Evolutionary conservation across 2,797 vertebrate species (phyloP), one percentile per base, ranked within the genome.

Genomic region (Crocodylus rhombifer): DNA sequence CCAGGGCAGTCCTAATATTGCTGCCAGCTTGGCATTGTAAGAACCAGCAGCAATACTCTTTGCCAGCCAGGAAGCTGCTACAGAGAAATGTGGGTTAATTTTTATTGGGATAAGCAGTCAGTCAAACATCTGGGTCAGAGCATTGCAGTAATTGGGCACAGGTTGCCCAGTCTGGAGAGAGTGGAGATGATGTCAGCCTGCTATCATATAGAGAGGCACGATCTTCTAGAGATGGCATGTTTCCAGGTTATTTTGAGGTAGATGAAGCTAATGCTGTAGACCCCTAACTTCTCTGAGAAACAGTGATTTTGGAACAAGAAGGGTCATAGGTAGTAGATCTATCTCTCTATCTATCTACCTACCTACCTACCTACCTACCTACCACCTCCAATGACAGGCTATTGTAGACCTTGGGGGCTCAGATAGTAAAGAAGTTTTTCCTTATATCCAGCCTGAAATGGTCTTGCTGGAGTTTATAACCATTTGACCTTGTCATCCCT

Each of bases 21-120:
- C 18, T 88, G 14, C 77, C 12, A 57, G 9, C 61, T 1, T 7
- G 12, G 2, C 61, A 60, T 57, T 91, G 28, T 10, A 42, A 33
- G 58, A 65, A 55, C 5, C 1, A 0, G 58, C 23, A 42, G 25
- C 26, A 73, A 26, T 5, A 8, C 36, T 73, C 21, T 42, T 5
- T 55, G 28, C 1, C 1, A 0, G 0, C 25, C 23, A 6, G 18
- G 0, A 17, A 82, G 14, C 4, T 6, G 82, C 21, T 25, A 23
- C 55, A 16, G 36, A 67, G 51, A 73, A 9, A 20, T 12, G 1
- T n/a, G 80, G 51, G 3, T 26, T 77, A 1, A 0, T 5, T 16
- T 21, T 23, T 71, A 55, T 2, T 60, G 77, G n/a, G 33, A 80
- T 3, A 3, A 16, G 15, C 28, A 17, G 21, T 28, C 21, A 33